Evolutionary conservation across 2,797 vertebrate species (phyloP), one percentile per base, ranked within the genome.

Genomic region (Diplodus sargus): DNA sequence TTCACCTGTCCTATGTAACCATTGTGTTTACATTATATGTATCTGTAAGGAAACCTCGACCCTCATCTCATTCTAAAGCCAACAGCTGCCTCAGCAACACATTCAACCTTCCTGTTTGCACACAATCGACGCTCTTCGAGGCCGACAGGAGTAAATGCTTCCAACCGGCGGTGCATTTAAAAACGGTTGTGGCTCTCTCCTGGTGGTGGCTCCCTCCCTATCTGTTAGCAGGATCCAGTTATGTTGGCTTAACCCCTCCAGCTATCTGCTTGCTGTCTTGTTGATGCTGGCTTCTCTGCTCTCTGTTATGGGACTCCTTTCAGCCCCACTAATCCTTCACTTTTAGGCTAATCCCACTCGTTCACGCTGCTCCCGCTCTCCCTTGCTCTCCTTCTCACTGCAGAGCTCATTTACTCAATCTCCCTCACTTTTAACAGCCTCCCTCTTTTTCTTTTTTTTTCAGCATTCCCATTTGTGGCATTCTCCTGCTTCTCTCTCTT

Each of bases 271-370:
- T 45, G 78, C 70, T 79, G 80, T 84, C 77, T 69, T 70, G 84
- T 78, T 86, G 82, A 85, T 70, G 82, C 75, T 72, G 81, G 73
- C 65, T 85, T 49, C 74, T 62, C 66, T 34, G 49, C 81, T 75
- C 74, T 78, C 76, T 70, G 70, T 83, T 83, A 71, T 56, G 74
- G 67, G 76, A 86, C 82, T 84, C 65, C 78, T 88, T 88, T 86
- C 74, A 90, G 73, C 74, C 63, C 69, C 22, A 74, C 83, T 92
- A 90, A 91, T 90, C 86, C 87, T 76, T 90, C 81, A 87, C 79
- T 91, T 89, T 82, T 45, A 48, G 69, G 64, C 72, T 90, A 87
- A 90, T 88, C 83, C 86, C 63, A 80, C 88, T 84, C 76, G 23
- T 85, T 85, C 85, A 72, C 42, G 11, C 83, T 76, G 77, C 80